These are phyloP conservation scores for Dryococelus australis DNA, from an alignment of 2,888 invertebrate genomes.

Conservation along the genomic window DNA sequence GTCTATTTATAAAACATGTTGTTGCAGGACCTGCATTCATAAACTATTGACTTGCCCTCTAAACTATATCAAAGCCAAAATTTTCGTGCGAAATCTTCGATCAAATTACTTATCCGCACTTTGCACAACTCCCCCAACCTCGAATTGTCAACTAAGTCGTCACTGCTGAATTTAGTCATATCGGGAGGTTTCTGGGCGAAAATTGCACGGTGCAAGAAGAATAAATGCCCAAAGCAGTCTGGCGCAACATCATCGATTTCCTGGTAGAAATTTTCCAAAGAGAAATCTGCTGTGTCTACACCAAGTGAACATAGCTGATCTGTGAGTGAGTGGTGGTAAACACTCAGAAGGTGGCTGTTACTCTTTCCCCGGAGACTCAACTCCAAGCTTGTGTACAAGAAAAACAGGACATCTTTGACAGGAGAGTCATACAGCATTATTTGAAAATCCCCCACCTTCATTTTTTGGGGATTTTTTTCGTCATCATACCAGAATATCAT, in stretches of 20 bases:
- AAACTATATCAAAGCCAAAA: background rate
- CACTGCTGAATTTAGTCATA: background rate
- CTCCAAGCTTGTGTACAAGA: conserved; percentile 63
- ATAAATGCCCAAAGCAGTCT: background rate
- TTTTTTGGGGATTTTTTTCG: conserved; percentile 56
- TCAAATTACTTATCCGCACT: background rate
- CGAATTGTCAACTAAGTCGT: background rate
- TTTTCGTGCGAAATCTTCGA: background rate
- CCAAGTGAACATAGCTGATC: conserved; percentile 57
- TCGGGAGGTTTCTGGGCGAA: conserved; percentile 20
- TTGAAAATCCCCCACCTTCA: conserved; percentile 69
- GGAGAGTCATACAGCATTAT: conserved; percentile 63
- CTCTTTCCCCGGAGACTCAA: conserved; percentile 58
- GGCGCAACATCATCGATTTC: conserved; percentile 23
- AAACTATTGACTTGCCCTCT: background rate
- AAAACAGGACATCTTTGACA: conserved; percentile 64
- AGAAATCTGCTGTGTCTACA: conserved; percentile 49
- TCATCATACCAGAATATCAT: conserved; percentile 63
- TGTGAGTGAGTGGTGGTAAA: conserved; percentile 63
- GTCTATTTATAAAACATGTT: no score
- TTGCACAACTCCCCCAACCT: background rate
- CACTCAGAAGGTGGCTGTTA: conserved; percentile 60
- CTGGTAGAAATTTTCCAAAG: background rate
- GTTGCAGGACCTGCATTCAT: no score
- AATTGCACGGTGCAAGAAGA: conserved; percentile 18